Base-by-base conservation (phyloP, 2,797 vertebrate genomes). In the Rhinichthys osculus region DNA sequence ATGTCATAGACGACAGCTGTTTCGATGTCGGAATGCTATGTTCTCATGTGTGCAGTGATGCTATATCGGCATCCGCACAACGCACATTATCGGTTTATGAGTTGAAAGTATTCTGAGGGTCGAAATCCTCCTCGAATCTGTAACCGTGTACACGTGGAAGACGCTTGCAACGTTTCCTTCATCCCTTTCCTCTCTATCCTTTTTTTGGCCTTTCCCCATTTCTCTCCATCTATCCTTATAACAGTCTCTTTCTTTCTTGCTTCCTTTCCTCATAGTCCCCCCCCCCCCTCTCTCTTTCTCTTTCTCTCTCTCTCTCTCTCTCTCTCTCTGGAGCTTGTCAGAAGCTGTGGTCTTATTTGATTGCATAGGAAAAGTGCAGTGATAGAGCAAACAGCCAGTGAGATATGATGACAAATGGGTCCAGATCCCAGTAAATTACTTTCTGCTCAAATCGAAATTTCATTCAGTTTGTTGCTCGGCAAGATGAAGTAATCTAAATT, bases 401-500 rank as follows among this genome's bases (percentile, higher is more conserved):
- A 99, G 98, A 99, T 98, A 99, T 98, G 97, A 98, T 99, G 98
- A 99, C 98, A 98, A 99, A 99, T 99, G 98, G 98, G 96, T 97
- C 98, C 97, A 98, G 98, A 99, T 99, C 98, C 98, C 97, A 96
- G 97, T 99, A 99, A 99, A 99, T 99, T 99, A 99, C 97, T 99
- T 99, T 98, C 97, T 98, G 97, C 97, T 98, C 97, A 98, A 99
- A 99, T 99, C 97, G 98, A 99, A 99, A 99, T 99, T 99, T 99
- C 98, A 99, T 99, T 99, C 98, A 98, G 97, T 98, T 98, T 99
- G 97, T 98, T 98, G 97, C 97, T 98, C 97, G 96, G 97, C 96
- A 97, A 98, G 98, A 99, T 99, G 97, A 99, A 99, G 98, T 99
- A 99, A 99, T 99, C 98, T 98, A 99, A 99, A 99, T 98, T 99